phyloP scores from a whole-genome alignment of 64 coral and sea anemone species.

The Dendrophyllia cribrosa region DNA sequence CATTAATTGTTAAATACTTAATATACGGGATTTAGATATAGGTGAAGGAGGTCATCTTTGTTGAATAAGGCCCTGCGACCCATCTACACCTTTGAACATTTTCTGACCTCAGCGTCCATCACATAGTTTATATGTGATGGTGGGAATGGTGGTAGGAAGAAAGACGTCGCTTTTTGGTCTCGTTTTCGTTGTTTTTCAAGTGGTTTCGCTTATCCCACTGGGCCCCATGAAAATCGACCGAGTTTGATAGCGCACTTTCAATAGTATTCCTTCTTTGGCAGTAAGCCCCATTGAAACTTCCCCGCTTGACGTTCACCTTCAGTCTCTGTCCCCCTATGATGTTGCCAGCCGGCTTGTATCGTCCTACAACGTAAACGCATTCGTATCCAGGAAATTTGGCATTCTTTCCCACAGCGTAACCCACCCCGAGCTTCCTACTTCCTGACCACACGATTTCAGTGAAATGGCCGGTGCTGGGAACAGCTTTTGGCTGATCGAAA shows the following conservation, averaged over 20 bases:
- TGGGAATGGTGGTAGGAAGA: neutral
- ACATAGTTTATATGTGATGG: neutral
- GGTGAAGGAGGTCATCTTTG: too few relatives aligned
- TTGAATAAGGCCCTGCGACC: too few relatives aligned
- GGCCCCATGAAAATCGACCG: neutral
- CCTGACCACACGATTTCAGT: constrained; percentile 94
- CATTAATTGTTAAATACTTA: too few relatives aligned
- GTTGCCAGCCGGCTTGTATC: constrained; percentile 92
- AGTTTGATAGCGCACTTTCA: too few relatives aligned
- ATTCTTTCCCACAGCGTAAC: constrained; percentile 63
- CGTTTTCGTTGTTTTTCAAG: neutral
- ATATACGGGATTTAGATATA: too few relatives aligned
- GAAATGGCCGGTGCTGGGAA: constrained; percentile 71
- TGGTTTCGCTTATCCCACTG: constrained; percentile 19
- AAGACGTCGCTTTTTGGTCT: neutral
- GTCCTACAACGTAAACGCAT: constrained; percentile 91
- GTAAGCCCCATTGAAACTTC: constrained; percentile 77
- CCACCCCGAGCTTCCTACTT: constrained; percentile 86
- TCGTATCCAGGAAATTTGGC: constrained; percentile 55
- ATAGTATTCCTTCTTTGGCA: constrained; percentile 12
- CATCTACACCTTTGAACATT: too few relatives aligned
- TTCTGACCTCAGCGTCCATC: too few relatives aligned
- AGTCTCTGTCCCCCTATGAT: constrained; percentile 40
- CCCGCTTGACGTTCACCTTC: constrained; percentile 67
- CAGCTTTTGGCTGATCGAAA: constrained; percentile 42